Conservation (phyloP, 2,797 vertebrate genomes). For the Oophaga sylvatica region DNA sequence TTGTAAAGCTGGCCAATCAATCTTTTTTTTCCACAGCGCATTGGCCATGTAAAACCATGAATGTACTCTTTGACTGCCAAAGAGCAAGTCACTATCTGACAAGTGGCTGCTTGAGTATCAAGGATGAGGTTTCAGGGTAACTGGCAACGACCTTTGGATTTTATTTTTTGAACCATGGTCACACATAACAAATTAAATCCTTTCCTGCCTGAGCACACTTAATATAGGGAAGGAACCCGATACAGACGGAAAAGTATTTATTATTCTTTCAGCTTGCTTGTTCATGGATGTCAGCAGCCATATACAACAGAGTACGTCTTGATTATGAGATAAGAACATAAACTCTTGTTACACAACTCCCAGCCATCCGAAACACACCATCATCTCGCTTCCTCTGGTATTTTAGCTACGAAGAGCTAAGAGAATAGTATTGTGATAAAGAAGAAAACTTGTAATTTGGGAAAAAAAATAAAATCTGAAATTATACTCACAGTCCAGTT, state of each 20-base stretch:
- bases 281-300: slow-evolving; percentile 46
- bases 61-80: neutral
- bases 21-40: slow-evolving; percentile 18
- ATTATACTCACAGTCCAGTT: no score
- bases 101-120: slow-evolving; percentile 40
- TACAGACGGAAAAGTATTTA: slow-evolving; percentile 47
- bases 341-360: slow-evolving; percentile 60
- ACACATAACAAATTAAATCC: slow-evolving; percentile 57
- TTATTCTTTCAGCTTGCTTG: slow-evolving; percentile 43
- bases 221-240: slow-evolving; percentile 23
- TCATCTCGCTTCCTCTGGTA: slow-evolving; percentile 61
- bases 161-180: slow-evolving; percentile 35
- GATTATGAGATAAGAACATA: slow-evolving; percentile 66
- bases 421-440: slow-evolving; percentile 49
- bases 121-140: slow-evolving; percentile 49
- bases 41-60: neutral
- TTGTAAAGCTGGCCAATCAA: slow-evolving; percentile 24
- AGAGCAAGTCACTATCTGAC: slow-evolving; percentile 49
- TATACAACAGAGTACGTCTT: slow-evolving; percentile 59
- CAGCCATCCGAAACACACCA: slow-evolving; percentile 59
- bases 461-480: neutral
- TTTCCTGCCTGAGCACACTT: slow-evolving; percentile 29
- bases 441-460: neutral
- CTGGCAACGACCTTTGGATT: slow-evolving; percentile 43
- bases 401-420: slow-evolving; percentile 47